These are phyloP conservation scores for Eledona agricola DNA, from an alignment of 2,888 invertebrate genomes.

Conservation along the genomic window DNA sequence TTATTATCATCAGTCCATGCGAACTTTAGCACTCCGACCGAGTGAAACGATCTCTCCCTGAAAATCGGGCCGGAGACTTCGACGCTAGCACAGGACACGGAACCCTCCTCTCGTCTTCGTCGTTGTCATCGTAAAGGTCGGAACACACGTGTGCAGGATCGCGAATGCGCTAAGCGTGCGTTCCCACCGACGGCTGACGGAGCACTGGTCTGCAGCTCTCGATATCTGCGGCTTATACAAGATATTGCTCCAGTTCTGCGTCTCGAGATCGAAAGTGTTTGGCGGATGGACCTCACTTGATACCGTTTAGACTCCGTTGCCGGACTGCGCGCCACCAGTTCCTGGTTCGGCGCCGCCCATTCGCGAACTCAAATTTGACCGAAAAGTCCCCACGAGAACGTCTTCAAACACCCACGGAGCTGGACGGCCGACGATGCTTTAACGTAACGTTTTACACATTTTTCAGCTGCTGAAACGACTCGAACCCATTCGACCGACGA, in stretches of 20 bases:
- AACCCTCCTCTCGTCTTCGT: constrained; percentile 4
- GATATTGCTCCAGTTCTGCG: constrained; percentile 59
- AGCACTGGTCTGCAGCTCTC: constrained; percentile 55
- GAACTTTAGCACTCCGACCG: constrained; percentile 20
- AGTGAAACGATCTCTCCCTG: constrained; percentile 16
- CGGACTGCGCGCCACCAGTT: constrained; percentile 52
- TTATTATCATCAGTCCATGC: constrained; percentile 5
- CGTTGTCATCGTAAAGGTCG: constrained; percentile 17
- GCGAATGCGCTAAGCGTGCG: constrained; percentile 48
- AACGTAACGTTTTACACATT: not conserved
- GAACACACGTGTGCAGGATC: constrained; percentile 46
- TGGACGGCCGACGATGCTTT: not conserved
- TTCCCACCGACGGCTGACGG: constrained; percentile 55
- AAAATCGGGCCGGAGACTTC: constrained; percentile 18
- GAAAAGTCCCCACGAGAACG: no score
- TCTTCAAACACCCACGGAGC: no score
- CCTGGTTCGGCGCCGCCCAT: constrained; percentile 52
- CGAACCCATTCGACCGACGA: constrained; percentile 41
- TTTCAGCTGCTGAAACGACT: not conserved
- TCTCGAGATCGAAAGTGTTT: constrained; percentile 61
- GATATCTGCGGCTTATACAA: constrained; percentile 57
- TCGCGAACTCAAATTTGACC: no score
- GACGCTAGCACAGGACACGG: constrained; percentile 21
- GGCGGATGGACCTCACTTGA: constrained; percentile 58
- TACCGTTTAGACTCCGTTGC: constrained; percentile 57